Conservation (phyloP, 2,888 invertebrate species). For the Andrena camellia region DNA sequence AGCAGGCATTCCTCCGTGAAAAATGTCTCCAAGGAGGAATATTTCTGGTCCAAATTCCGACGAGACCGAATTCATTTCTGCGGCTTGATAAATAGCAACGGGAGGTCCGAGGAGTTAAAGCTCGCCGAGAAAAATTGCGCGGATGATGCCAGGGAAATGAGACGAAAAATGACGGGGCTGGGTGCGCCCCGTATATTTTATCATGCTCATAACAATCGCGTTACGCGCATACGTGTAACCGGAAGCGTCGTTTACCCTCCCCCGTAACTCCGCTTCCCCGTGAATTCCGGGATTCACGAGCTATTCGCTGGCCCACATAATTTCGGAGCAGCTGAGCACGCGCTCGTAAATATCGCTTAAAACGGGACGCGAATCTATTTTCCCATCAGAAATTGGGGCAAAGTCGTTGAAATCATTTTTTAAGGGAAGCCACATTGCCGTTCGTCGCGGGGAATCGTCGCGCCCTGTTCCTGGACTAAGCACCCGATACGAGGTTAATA, state of each 20-base stretch:
- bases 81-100: not conserved
- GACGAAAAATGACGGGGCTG: conserved; percentile 17
- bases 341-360: conserved; percentile 40
- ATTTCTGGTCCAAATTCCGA: not conserved
- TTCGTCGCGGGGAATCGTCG: not conserved
- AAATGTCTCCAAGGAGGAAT: not conserved
- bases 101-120: not conserved
- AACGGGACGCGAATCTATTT: conserved; percentile 25
- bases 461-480: not conserved
- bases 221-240: conserved; percentile 8
- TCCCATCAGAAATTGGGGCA: conserved; percentile 38
- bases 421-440: not conserved
- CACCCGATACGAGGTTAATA: not conserved
- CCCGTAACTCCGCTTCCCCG: not conserved
- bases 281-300: conserved; percentile 25
- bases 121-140: conserved; percentile 1
- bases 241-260: conserved; percentile 22
- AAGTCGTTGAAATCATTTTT: conserved; percentile 46
- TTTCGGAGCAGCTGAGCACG: conserved; percentile 28
- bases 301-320: conserved; percentile 35
- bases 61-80: not conserved
- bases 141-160: not conserved
- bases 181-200: conserved; percentile 9
- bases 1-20: not conserved
- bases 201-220: conserved; percentile 22